These are phyloP conservation scores for Mastacembelus armatus DNA, from an alignment of 2,797 vertebrate species.

Conservation along the genomic window DNA sequence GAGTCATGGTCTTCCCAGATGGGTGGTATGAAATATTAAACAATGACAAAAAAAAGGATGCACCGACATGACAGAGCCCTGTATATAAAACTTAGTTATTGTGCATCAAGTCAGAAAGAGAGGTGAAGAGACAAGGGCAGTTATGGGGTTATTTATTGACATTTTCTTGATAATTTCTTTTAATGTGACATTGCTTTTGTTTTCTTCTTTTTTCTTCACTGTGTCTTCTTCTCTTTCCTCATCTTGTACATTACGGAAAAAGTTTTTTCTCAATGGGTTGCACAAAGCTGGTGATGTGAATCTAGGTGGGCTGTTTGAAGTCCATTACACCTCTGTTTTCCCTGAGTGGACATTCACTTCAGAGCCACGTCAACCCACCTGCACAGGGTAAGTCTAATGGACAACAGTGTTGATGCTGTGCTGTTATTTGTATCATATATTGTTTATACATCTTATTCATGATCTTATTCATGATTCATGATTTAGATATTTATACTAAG, in stretches of 20 bases:
- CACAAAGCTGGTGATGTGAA: slow-evolving; percentile 67
- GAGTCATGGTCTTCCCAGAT: neutral
- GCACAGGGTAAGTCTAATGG: slow-evolving; percentile 49
- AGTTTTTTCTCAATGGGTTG: slow-evolving; percentile 55
- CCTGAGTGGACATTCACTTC: slow-evolving; percentile 69
- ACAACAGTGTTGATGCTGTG: no score
- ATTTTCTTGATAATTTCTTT: no score
- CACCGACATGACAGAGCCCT: neutral
- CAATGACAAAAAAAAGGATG: neutral
- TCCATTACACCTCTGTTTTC: slow-evolving; percentile 66
- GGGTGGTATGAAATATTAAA: neutral
- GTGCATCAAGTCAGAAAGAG: no score
- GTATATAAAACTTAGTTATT: slow-evolving; percentile 18
- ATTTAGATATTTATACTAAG: no score
- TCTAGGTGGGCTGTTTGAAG: slow-evolving; percentile 73
- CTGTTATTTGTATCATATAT: no score
- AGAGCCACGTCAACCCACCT: slow-evolving; percentile 60
- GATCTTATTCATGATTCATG: no score
- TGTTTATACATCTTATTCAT: no score
- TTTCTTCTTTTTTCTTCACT: neutral
- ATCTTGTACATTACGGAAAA: slow-evolving; percentile 28
- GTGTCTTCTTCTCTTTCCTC: slow-evolving; percentile 6
- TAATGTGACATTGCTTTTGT: no score
- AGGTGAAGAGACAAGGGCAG: no score
- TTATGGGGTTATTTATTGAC: no score